Conservation (phyloP, 1,140 invertebrate species). For the Zophobas morio region DNA sequence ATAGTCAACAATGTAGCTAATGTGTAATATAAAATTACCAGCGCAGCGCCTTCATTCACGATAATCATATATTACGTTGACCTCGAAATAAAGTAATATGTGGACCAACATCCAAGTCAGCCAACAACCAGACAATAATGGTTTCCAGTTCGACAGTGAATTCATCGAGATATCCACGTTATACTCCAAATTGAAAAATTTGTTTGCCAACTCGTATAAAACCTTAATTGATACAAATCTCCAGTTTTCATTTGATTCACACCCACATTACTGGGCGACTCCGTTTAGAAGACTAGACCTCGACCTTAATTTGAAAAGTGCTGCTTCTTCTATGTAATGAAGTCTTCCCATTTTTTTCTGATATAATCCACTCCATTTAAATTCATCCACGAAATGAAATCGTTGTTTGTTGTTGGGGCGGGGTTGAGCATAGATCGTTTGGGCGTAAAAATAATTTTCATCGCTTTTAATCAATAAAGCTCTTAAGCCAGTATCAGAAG, state of each 20-base stretch:
- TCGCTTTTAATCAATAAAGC: slow-evolving; percentile 35
- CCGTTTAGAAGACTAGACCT: not conserved
- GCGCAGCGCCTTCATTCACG: too few species aligned
- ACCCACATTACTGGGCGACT: not conserved
- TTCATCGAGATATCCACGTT: slow-evolving; percentile 1
- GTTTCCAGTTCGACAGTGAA: slow-evolving; percentile 21
- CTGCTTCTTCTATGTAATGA: not conserved
- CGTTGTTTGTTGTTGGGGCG: not conserved
- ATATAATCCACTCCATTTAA: too few species aligned
- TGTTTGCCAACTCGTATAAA: slow-evolving; percentile 2
- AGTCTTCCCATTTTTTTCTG: not conserved
- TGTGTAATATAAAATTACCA: too few species aligned
- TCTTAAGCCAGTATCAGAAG: slow-evolving; percentile 21
- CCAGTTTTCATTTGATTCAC: slow-evolving; percentile 22
- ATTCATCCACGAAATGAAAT: not conserved
- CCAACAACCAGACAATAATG: not conserved
- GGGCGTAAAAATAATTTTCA: slow-evolving; percentile 9
- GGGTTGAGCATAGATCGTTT: not conserved
- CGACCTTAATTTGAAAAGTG: slow-evolving; percentile 3
- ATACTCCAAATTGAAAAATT: slow-evolving; percentile 19
- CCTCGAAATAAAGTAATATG: slow-evolving; percentile 18
- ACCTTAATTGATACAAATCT: slow-evolving; percentile 24
- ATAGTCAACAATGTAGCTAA: too few species aligned
- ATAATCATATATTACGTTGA: not conserved
- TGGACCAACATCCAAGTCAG: slow-evolving; percentile 24